Evolutionary conservation across 2,113 vertebrate species (phyloP).

Genomic region (Phylloscopus whistleri): DNA sequence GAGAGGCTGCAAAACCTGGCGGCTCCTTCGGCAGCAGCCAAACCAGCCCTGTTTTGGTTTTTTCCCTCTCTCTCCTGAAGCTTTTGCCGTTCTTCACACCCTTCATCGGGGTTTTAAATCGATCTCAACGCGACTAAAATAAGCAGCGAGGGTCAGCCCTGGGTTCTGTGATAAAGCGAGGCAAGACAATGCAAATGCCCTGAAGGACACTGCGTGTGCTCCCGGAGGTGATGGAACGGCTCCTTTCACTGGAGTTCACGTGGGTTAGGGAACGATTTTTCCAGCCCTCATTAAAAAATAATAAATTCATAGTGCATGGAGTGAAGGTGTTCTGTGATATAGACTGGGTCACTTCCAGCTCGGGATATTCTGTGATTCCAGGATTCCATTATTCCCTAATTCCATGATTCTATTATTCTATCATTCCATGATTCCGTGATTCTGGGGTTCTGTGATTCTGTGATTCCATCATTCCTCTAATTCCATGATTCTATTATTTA

Average conservation of each 20-base stretch:
- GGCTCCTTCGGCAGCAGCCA: background rate
- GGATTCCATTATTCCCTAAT: background rate
- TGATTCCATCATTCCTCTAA: too few relatives aligned
- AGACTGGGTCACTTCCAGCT: background rate
- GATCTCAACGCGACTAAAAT: background rate
- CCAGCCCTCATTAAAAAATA: background rate
- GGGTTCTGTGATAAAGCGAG: background rate
- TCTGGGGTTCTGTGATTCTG: background rate
- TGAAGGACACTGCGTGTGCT: background rate
- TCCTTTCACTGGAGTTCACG: background rate
- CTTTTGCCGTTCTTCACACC: background rate
- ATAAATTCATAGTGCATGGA: accelerated
- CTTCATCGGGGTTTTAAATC: background rate
- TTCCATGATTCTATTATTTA: background rate
- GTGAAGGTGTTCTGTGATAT: accelerated
- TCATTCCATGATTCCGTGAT: accelerated
- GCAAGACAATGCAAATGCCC: background rate
- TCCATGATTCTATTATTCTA: accelerated
- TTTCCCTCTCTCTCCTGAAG: background rate
- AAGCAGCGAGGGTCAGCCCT: background rate
- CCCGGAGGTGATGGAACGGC: accelerated
- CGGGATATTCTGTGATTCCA: background rate
- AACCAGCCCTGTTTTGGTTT: background rate
- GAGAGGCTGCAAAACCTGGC: background rate
- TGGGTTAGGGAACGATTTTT: background rate